Evolutionary conservation across 2,888 invertebrate species (phyloP).

Genomic region (Eurois occulta): DNA sequence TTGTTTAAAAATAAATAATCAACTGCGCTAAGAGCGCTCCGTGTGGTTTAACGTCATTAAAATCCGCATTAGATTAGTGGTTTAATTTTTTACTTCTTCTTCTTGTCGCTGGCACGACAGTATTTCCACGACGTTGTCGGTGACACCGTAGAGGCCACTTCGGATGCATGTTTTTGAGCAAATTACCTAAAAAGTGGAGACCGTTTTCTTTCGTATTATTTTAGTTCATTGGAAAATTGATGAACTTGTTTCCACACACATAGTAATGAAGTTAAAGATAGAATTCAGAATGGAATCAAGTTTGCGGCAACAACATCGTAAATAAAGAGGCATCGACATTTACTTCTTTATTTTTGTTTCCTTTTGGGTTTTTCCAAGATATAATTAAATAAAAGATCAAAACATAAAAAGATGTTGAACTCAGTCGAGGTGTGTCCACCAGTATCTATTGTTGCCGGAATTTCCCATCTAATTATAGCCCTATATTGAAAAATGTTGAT

Average conservation of each 20-base stretch:
- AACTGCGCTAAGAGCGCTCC: neutral
- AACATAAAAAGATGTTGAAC: neutral
- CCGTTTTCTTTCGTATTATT: too few species aligned
- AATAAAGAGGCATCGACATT: conserved; percentile 6
- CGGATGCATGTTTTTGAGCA: neutral
- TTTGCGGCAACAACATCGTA: neutral
- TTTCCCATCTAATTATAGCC: conserved; percentile 4
- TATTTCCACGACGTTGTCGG: neutral
- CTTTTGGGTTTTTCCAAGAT: neutral
- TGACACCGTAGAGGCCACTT: neutral
- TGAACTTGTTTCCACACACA: neutral
- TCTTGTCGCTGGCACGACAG: neutral
- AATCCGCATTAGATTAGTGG: neutral
- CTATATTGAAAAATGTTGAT: neutral
- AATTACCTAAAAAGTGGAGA: neutral
- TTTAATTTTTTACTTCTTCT: neutral
- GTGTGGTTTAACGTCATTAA: neutral
- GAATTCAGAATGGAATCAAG: conserved; percentile 8
- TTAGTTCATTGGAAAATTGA: neutral
- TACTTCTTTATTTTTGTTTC: neutral
- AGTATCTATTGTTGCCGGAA: neutral
- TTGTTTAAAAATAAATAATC: too few species aligned
- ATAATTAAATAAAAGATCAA: neutral
- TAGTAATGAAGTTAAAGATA: neutral
- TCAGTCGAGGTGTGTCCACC: neutral